A percentile compares a stretch with the other conserved stretches of the same genome.
Conservation (phyloP, 2,113 vertebrate species). For the Gulo gulo region DNA sequence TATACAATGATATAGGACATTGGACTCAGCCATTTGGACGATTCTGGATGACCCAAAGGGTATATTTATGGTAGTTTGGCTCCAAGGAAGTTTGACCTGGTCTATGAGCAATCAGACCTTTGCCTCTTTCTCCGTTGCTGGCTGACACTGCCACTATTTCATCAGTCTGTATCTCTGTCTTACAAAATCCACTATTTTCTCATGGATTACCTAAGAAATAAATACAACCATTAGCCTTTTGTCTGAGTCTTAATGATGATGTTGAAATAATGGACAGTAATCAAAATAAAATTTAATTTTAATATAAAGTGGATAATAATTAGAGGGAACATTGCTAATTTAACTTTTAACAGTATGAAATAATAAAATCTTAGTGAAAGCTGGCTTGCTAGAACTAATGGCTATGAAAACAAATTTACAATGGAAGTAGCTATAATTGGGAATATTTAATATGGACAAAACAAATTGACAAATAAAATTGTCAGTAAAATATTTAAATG, state of each 20-base stretch:
- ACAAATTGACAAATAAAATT: not conserved
- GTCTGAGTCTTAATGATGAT: not conserved
- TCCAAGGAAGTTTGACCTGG: not conserved
- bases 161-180: not conserved
- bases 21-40: not conserved
- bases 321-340: not conserved
- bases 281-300: not conserved
- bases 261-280: not conserved
- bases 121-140: not conserved
- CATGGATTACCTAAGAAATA: not conserved
- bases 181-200: conserved; percentile 1
- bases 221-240: not conserved
- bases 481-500: not conserved
- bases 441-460: not conserved
- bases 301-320: not conserved
- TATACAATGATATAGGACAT: not conserved
- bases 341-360: not conserved
- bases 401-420: not conserved
- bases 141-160: not conserved
- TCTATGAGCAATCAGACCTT: not conserved
- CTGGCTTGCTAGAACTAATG: not conserved
- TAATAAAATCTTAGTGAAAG: conserved; percentile 25
- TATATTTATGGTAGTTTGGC: not conserved
- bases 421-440: not conserved
- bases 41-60: not conserved